These are phyloP conservation scores for Athalia cordata DNA, from an alignment of 2,888 invertebrate species.

Conservation along the genomic window DNA sequence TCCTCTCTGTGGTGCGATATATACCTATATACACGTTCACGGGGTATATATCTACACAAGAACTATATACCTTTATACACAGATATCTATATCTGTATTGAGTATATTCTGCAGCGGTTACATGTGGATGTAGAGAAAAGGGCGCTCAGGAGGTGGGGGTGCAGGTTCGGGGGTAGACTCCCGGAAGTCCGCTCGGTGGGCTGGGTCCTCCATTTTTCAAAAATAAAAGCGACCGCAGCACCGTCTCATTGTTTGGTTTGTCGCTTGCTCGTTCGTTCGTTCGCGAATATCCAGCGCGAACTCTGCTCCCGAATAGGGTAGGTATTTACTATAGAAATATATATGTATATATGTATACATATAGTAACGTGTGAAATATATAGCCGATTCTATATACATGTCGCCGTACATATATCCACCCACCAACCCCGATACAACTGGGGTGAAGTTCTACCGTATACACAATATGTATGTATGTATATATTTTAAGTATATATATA, in stretches of 20 bases:
- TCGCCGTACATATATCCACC: neutral
- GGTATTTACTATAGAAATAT: neutral
- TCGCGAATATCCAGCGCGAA: slow-evolving; percentile 22
- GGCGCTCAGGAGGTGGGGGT: slow-evolving; percentile 64
- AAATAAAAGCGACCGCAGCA: slow-evolving; percentile 69
- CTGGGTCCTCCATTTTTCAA: slow-evolving; percentile 70
- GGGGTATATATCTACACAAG: neutral
- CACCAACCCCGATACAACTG: neutral
- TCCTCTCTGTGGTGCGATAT: slow-evolving; percentile 75
- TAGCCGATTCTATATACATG: neutral
- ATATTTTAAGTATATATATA: neutral
- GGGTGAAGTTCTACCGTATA: too few relatives aligned
- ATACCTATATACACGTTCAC: neutral
- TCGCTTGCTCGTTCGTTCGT: slow-evolving; percentile 40
- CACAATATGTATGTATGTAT: too few relatives aligned
- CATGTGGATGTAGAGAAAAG: neutral
- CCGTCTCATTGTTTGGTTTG: slow-evolving; percentile 65
- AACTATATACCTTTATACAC: neutral
- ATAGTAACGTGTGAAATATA: neutral
- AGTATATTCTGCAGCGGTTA: neutral
- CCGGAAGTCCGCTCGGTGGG: slow-evolving; percentile 69
- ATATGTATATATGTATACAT: neutral
- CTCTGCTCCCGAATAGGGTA: neutral
- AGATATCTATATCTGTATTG: neutral
- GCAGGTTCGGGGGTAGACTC: slow-evolving; percentile 58